Conservation (phyloP, 2,113 vertebrate species). For the Hiodon tergisus region DNA sequence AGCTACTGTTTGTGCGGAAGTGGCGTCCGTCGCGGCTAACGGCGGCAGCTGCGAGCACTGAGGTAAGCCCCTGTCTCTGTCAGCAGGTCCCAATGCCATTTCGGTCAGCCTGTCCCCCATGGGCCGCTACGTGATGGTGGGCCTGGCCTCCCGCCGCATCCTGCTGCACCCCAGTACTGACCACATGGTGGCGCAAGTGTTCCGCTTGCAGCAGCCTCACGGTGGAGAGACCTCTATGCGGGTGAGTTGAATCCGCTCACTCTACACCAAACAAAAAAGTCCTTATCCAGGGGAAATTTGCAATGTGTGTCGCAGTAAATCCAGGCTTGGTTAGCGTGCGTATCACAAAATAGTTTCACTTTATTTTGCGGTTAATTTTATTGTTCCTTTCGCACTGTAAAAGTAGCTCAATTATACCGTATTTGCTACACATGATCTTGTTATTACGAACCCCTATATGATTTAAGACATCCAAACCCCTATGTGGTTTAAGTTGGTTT, state of each 20-base stretch:
- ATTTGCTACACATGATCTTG: no score
- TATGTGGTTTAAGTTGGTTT: no score
- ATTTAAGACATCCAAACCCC: no score
- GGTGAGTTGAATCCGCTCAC: conserved; percentile 58
- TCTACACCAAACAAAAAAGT: background rate
- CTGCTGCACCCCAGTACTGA: conserved; percentile 93
- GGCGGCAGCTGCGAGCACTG: no score
- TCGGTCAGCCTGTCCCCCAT: conserved; percentile 95
- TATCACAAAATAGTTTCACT: no score
- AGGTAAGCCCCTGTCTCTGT: background rate
- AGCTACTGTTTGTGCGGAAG: no score
- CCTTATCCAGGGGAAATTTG: background rate
- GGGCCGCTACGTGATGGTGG: conserved; percentile 97
- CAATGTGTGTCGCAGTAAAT: background rate
- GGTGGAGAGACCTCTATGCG: conserved; percentile 97
- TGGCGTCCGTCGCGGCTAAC: no score
- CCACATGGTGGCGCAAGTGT: conserved; percentile 99
- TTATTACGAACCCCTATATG: no score
- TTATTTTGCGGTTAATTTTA: no score
- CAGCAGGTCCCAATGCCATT: conserved; percentile 90
- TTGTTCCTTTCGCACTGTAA: no score
- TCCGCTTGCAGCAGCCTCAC: conserved; percentile 94
- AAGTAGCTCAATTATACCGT: no score
- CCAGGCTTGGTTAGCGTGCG: background rate
- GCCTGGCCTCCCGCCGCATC: conserved; percentile 90